Base-by-base conservation (phyloP, 2,113 vertebrate genomes). In the Corapipo altera region DNA sequence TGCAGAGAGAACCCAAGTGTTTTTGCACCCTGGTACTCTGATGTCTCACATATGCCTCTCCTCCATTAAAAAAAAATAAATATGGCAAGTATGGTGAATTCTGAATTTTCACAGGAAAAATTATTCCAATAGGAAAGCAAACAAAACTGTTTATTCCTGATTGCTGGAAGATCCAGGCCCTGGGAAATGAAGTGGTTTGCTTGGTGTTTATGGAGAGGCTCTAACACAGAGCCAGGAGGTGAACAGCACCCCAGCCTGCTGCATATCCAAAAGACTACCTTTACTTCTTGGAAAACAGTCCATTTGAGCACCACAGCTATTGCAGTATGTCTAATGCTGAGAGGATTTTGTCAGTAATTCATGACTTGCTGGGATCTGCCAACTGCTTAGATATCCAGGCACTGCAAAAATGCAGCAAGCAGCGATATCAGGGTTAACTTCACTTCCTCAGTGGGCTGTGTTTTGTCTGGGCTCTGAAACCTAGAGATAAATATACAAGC, bases 391-490 rank as follows among this genome's bases (percentile, higher is more conserved):
- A 49, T 86, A 77, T 5, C 69, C 64, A 58, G 62, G 35, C 1
- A 0, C 64, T 35, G 58, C 46, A 58, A 81, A 86, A 89, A 77
- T 24, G 7, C 64, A 76, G 8, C 39, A 84, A 55, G 37, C 76
- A 67, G 86, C 51, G 62, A 1, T 57, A 21, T 61, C 89, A 78
- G 89, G 57, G 89, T 93, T 96, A 95, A 91, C 61, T 73, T 61
- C 16, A 14, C 55, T 92, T 93, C 80, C 75, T 90, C 76, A 61
- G 61, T 33, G 65, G 69, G 11, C 86, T 95, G 79, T 95, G 86
- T 95, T 97, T 92, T 95, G 94, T 96, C 96, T 97, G 89, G 91
- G 65, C 76, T 91, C 83, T 91, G 89, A 91, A 97, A 74, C 48
- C 61, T 64, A n/a, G 86, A 78, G 94, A 81, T 95, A 97, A 89